These are phyloP conservation scores for Heliconius charithonia DNA, from an alignment of 2,888 invertebrate species.

Conservation along the genomic window DNA sequence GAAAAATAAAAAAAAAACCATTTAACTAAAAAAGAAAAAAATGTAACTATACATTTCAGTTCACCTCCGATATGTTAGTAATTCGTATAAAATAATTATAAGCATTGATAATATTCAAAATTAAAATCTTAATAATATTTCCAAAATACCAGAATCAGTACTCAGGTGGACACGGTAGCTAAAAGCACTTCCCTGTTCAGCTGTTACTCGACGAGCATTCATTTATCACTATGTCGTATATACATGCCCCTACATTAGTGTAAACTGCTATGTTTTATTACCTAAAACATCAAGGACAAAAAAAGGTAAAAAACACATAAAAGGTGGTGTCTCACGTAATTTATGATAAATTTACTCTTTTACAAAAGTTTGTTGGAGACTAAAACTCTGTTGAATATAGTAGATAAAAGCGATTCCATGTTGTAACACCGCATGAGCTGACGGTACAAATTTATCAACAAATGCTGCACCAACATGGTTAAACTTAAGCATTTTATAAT, in stretches of 20 bases:
- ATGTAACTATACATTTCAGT: neutral
- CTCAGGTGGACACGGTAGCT: slow-evolving; percentile 49
- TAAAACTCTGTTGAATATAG: neutral
- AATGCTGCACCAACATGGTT: neutral
- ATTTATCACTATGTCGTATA: slow-evolving; percentile 60
- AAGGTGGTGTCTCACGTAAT: neutral
- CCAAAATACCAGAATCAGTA: slow-evolving; percentile 35
- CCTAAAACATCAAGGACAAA: neutral
- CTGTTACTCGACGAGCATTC: slow-evolving; percentile 50
- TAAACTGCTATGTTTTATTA: slow-evolving; percentile 48
- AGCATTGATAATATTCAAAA: neutral
- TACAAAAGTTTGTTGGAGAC: slow-evolving; percentile 5
- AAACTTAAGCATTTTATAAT: neutral
- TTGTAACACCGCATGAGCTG: neutral
- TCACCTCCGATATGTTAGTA: neutral
- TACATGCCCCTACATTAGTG: slow-evolving; percentile 59
- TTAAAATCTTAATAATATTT: neutral
- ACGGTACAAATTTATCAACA: slow-evolving; percentile 13
- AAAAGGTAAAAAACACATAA: neutral
- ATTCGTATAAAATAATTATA: neutral
- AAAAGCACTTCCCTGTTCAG: slow-evolving; percentile 60
- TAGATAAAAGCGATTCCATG: slow-evolving; percentile 19
- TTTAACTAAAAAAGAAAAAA: neutral
- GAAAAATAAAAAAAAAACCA: neutral
- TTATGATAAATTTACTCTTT: neutral